These are phyloP conservation scores for Myotis vivesi DNA, from an alignment of 2,797 vertebrate species.

Conservation along the genomic window DNA sequence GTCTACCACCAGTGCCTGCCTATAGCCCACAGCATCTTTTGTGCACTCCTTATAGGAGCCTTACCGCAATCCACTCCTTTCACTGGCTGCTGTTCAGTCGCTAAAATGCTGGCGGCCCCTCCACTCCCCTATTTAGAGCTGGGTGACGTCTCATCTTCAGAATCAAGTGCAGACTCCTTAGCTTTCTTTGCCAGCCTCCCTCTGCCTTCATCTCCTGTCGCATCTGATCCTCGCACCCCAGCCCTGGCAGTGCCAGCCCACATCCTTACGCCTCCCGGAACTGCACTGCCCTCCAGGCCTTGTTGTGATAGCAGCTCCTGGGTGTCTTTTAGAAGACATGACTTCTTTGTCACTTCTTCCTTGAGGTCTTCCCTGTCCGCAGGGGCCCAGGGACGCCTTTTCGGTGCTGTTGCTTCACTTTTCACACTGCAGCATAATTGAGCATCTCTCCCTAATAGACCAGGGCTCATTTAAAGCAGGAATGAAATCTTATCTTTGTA, in stretches of 20 bases:
- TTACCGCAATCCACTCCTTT: rapidly evolving
- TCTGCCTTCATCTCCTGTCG: background rate
- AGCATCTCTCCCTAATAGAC: background rate
- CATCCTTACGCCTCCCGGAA: background rate
- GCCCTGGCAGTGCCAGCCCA: background rate
- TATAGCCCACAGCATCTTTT: background rate
- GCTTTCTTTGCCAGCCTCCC: background rate
- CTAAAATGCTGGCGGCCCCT: rapidly evolving
- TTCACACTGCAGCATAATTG: background rate
- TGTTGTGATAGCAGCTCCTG: background rate
- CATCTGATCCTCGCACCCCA: background rate
- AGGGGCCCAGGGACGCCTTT: too few species aligned
- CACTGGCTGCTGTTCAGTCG: rapidly evolving
- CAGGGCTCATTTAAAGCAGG: constrained; percentile 10
- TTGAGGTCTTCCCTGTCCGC: background rate
- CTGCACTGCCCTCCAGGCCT: background rate
- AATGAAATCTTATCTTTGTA: constrained; percentile 18
- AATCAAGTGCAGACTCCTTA: background rate
- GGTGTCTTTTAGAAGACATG: background rate
- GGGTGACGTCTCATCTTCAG: background rate
- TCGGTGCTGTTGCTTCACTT: background rate
- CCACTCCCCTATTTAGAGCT: background rate
- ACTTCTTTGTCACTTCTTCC: background rate
- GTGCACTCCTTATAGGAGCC: background rate
- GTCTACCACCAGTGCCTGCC: background rate